Conservation (phyloP, 2,888 invertebrate species). For the Polydrusus pterygomalis region DNA sequence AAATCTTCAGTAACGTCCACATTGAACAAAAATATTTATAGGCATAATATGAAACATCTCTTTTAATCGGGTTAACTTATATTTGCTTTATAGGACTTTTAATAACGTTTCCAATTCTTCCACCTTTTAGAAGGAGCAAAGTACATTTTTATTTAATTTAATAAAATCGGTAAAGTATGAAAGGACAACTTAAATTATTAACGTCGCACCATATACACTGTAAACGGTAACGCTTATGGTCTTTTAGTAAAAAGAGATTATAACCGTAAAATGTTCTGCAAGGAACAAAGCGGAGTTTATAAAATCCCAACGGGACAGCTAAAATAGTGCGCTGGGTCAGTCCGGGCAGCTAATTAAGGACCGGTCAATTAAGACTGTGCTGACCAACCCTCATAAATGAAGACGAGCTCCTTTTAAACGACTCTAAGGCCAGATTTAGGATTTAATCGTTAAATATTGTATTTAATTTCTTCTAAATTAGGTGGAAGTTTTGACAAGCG, state of each 20-base stretch:
- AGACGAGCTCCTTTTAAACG: constrained; percentile 20
- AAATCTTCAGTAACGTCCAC: too few species aligned
- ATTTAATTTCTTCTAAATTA: neutral
- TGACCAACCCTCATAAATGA: constrained; percentile 28
- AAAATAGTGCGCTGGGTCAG: constrained; percentile 31
- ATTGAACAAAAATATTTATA: too few species aligned
- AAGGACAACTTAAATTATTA: neutral
- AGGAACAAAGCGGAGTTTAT: constrained; percentile 35
- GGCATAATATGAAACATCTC: too few species aligned
- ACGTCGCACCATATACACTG: neutral
- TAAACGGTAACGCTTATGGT: neutral
- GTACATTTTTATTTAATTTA: neutral
- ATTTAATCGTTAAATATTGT: constrained; percentile 13
- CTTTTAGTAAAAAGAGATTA: constrained; percentile 27
- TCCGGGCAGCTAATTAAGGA: constrained; percentile 27
- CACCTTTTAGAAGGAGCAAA: neutral
- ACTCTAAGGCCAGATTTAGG: constrained; percentile 23
- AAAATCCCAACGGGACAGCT: constrained; percentile 33
- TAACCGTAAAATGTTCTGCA: constrained; percentile 29
- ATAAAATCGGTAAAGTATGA: neutral
- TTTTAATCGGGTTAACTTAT: too few species aligned
- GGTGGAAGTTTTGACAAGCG: neutral
- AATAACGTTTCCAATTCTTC: too few species aligned
- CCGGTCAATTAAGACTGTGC: constrained; percentile 27
- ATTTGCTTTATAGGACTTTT: too few species aligned